A percentile compares a stretch with the other conserved stretches of the same genome.
These are phyloP conservation scores for Thalpophila matura DNA, from an alignment of 2,888 invertebrate genomes.

Conservation along the genomic window DNA sequence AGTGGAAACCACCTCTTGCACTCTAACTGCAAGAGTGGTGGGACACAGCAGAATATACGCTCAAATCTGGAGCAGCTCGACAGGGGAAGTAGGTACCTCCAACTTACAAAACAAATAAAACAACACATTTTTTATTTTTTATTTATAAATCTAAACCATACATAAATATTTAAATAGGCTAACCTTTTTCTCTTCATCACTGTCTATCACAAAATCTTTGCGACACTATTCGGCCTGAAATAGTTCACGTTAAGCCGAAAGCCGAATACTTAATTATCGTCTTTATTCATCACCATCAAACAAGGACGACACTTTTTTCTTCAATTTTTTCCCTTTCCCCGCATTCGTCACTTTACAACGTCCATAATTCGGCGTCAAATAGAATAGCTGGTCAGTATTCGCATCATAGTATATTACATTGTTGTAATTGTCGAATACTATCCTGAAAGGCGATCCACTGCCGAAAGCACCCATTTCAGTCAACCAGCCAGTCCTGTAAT, in stretches of 20 bases:
- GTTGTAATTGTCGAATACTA: constrained; percentile 78
- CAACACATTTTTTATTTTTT: background rate
- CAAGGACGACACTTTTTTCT: constrained; percentile 48
- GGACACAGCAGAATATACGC: too few species aligned
- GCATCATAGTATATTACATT: constrained; percentile 79
- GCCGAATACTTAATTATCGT: constrained; percentile 21
- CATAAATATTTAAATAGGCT: constrained; percentile 36
- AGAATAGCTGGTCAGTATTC: constrained; percentile 72
- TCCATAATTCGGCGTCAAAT: constrained; percentile 76
- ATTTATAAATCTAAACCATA: constrained; percentile 2
- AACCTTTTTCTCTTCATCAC: background rate
- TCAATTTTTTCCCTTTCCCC: constrained; percentile 61
- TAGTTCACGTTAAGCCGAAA: constrained; percentile 14
- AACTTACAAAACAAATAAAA: constrained; percentile 15
- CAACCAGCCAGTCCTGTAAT: constrained; percentile 68
- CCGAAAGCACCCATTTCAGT: constrained; percentile 76
- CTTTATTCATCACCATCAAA: constrained; percentile 28
- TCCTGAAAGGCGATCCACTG: constrained; percentile 70
- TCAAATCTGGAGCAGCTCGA: too few species aligned
- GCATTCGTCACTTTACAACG: constrained; percentile 71
- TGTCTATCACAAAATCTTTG: background rate
- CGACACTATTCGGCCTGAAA: constrained; percentile 10
- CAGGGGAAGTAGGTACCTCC: too few species aligned
- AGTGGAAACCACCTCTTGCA: too few species aligned
- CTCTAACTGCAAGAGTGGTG: too few species aligned